phyloP scores from a whole-genome alignment of 92 coral and sea anemone species.

The Palythoa grandis region DNA sequence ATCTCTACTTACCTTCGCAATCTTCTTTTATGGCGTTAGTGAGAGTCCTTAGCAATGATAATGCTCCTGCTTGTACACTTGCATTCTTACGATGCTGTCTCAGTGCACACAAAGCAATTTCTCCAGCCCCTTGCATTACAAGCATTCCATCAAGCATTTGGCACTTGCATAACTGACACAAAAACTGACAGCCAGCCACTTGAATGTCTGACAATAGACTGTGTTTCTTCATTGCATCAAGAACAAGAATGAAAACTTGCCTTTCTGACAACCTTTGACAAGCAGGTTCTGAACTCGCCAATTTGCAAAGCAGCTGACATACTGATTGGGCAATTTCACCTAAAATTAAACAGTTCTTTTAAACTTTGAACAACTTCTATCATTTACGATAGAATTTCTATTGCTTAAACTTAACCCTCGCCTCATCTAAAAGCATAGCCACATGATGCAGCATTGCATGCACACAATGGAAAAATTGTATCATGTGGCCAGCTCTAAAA shows the following conservation, averaged over 20 bases:
- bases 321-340: slow-evolving; percentile 63
- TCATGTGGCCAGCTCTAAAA: no score
- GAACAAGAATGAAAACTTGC: slow-evolving; percentile 48
- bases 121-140: slow-evolving; percentile 48
- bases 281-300: slow-evolving; percentile 54
- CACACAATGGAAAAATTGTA: no score
- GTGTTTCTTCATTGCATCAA: slow-evolving; percentile 67
- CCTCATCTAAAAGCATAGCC: no score
- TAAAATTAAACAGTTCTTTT: slow-evolving; percentile 3
- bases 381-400: background rate
- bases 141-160: slow-evolving; percentile 39
- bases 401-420: background rate
- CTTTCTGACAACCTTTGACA: slow-evolving; percentile 46
- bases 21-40: slow-evolving; percentile 28
- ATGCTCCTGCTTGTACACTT: slow-evolving; percentile 5
- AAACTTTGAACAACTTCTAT: background rate
- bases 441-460: no score
- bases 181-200: slow-evolving; percentile 57
- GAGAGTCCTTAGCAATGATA: slow-evolving; percentile 13
- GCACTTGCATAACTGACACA: slow-evolving; percentile 52
- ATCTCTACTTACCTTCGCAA: background rate
- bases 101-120: slow-evolving; percentile 21
- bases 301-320: slow-evolving; percentile 52
- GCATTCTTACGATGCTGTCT: slow-evolving; percentile 39
- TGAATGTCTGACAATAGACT: slow-evolving; percentile 55